These are phyloP conservation scores for Candidula unifasciata DNA, from an alignment of 2,888 invertebrate species.

Conservation along the genomic window DNA sequence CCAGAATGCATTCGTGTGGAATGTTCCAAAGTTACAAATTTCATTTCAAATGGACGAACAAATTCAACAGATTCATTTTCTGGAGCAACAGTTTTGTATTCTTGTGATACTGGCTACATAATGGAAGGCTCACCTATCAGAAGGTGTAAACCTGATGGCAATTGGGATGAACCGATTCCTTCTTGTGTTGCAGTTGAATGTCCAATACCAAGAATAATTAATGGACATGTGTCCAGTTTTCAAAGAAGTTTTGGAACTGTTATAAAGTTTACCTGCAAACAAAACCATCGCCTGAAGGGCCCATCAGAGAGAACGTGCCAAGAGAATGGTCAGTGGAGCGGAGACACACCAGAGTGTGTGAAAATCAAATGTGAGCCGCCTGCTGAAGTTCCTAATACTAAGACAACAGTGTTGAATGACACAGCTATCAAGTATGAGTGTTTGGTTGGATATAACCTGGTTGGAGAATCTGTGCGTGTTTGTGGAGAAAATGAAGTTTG, in stretches of 20 bases:
- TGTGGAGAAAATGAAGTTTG: conserved; percentile 75
- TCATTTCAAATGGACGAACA: conserved; percentile 52
- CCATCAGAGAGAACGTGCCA: conserved; percentile 85
- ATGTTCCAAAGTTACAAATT: conserved; percentile 56
- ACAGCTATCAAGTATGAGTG: conserved; percentile 59
- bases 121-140: conserved; percentile 61
- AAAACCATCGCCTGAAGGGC: conserved; percentile 92
- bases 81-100: conserved; percentile 46
- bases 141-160: conserved; percentile 66
- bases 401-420: conserved; percentile 50
- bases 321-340: conserved; percentile 73
- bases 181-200: conserved; percentile 70
- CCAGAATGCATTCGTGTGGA: conserved; percentile 67
- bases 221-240: conserved; percentile 63
- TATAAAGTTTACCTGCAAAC: conserved; percentile 88
- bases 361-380: conserved; percentile 64
- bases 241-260: conserved; percentile 60
- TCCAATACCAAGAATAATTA: conserved; percentile 57
- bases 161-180: conserved; percentile 70
- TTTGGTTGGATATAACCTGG: conserved; percentile 86
- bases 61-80: conserved; percentile 49
- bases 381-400: conserved; percentile 59
- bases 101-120: conserved; percentile 55
- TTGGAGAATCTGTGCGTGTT: conserved; percentile 89
- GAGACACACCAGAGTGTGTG: conserved; percentile 64